phyloP scores from a whole-genome alignment of 2,888 invertebrate species.

The Serrognathus titanus region DNA sequence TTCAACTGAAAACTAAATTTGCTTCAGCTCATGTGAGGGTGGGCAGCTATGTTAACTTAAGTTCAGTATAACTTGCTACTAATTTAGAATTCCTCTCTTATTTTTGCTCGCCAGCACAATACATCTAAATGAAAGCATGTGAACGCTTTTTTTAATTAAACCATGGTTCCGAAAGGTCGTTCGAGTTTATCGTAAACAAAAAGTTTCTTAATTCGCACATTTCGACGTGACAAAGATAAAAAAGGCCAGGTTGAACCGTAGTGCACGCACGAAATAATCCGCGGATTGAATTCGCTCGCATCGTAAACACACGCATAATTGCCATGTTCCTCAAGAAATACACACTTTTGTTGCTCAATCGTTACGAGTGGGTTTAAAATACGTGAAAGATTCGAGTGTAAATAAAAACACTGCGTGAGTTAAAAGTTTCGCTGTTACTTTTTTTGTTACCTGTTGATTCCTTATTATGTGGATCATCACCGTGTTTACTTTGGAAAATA shows the following conservation, averaged over 20 bases:
- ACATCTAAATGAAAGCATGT: slow-evolving; percentile 17
- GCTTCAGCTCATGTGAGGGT: slow-evolving; percentile 43
- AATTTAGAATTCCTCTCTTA: slow-evolving; percentile 27
- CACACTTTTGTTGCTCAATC: slow-evolving; percentile 10
- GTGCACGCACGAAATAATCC: too few species aligned
- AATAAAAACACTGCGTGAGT: background rate
- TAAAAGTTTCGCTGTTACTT: slow-evolving; percentile 11
- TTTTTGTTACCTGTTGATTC: slow-evolving; percentile 23
- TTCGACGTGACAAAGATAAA: too few species aligned
- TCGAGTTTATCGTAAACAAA: slow-evolving; percentile 20
- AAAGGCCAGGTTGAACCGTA: too few species aligned
- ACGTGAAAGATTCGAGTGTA: background rate
- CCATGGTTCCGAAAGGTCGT: slow-evolving; percentile 7
- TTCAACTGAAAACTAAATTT: slow-evolving; percentile 35
- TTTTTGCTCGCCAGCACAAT: slow-evolving; percentile 23
- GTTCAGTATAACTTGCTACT: slow-evolving; percentile 45
- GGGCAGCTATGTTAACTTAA: slow-evolving; percentile 47
- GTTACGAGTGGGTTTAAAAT: slow-evolving; percentile 10
- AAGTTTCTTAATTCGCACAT: slow-evolving; percentile 23
- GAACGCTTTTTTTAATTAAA: slow-evolving; percentile 10
- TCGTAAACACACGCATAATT: slow-evolving; percentile 24
- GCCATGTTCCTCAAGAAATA: slow-evolving; percentile 21
- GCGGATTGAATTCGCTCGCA: slow-evolving; percentile 25
- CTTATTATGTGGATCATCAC: slow-evolving; percentile 1
- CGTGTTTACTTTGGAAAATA: background rate